Conservation (phyloP, 92 coral and sea anemone species). For the Palythoa grandiflora region DNA sequence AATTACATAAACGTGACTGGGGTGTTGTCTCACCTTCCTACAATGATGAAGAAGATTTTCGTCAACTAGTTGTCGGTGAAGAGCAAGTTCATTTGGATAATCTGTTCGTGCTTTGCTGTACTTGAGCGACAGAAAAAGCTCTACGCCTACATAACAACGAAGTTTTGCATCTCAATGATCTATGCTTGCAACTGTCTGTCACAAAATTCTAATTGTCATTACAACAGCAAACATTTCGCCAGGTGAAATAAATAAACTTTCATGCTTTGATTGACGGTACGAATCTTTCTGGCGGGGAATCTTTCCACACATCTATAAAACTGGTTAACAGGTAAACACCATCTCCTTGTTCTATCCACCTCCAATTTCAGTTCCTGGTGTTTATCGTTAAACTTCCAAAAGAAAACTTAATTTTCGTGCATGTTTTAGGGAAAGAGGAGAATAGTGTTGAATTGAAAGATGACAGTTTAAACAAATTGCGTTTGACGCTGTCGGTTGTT, state of each 20-base stretch:
- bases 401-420: too few relatives aligned
- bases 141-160: constrained; percentile 37
- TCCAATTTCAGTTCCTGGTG: too few relatives aligned
- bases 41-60: neutral
- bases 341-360: too few relatives aligned
- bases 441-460: too few relatives aligned
- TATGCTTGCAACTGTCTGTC: constrained; percentile 50
- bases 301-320: too few relatives aligned
- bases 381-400: too few relatives aligned
- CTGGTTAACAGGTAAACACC: too few relatives aligned
- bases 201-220: constrained; percentile 51
- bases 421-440: too few relatives aligned
- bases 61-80: neutral
- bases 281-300: too few relatives aligned
- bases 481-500: too few relatives aligned
- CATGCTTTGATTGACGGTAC: neutral
- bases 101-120: neutral
- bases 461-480: too few relatives aligned
- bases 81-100: neutral
- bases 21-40: constrained; percentile 4
- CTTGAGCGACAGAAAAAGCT: neutral
- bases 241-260: constrained; percentile 29
- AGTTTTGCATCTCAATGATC: constrained; percentile 72
- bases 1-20: neutral
- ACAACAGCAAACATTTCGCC: constrained; percentile 56